Base-by-base conservation (phyloP, 2,888 invertebrate genomes). In the Drosophila formosana region DNA sequence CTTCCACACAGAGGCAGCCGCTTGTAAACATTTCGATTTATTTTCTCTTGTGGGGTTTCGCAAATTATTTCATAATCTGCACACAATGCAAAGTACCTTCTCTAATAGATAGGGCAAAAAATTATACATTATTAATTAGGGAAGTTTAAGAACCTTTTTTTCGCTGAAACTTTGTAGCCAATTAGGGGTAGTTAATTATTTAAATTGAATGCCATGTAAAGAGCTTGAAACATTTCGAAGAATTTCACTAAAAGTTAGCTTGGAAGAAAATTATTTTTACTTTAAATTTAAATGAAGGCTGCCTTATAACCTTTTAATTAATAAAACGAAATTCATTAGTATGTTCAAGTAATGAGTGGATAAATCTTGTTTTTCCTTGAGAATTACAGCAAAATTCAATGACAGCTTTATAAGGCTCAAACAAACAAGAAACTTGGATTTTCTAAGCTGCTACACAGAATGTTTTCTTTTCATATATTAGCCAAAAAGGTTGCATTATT, bases 21-120 rank as follows among this genome's bases (percentile, higher is more conserved):
- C 43, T 25, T 23, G 71, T 71, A 63, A 71, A 75, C 49, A 75
- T 3, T 67, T 61, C 57, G 61, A 62, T 71, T 66, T 64, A 62
- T 78, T 70, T 56, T 50, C 18, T 43, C 61, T 69, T 77, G 45
- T 11, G 51, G 58, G 55, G 58, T 63, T 72, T 75, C 58, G 13
- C 3, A 43, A 55, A 66, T 34, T 46, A 45, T 71, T 49, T 25
- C 28, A 56, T 56, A 47, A 53, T 43, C n/a, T 52, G 56, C 26
- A 23, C 32, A 57, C 9, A 23, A 30, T 25, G 32, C n/a, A 7
- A 45, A 41, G 41, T 28, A 53, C 6, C 9, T 13, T 5, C 1
- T 30, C 52, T 23, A 13, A 39, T 41, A 39, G 2, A 34, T 37
- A 1, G 13, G 51, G 23, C 18, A 18, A 18, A 18, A 18, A 18